Evolutionary conservation across 2,888 invertebrate genomes (phyloP).

Genomic region (Aphidius colemani): DNA sequence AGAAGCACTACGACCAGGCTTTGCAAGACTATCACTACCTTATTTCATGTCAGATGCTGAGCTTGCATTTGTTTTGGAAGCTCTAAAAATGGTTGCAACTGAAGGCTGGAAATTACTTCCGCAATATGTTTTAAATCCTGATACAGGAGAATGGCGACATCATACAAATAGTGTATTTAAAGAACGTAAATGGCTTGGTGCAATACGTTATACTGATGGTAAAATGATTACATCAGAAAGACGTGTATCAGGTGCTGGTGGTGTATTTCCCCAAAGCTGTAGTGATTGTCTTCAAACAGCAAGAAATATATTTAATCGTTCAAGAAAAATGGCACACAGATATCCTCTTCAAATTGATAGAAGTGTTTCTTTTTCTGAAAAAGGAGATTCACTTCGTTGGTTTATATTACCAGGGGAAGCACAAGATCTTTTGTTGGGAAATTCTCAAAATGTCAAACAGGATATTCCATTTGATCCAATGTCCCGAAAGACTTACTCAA

Average conservation of each 20-base stretch:
- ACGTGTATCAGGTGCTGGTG: conserved; percentile 73
- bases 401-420: conserved; percentile 90
- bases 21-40: conserved; percentile 82
- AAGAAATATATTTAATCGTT: conserved; percentile 75
- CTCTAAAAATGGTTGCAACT: conserved; percentile 83
- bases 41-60: conserved; percentile 83
- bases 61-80: conserved; percentile 80
- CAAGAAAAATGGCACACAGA: conserved; percentile 76
- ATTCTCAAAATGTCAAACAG: conserved; percentile 77
- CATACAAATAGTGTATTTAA: conserved; percentile 77
- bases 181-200: conserved; percentile 82
- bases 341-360: conserved; percentile 74
- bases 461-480: conserved; percentile 76
- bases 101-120: conserved; percentile 89
- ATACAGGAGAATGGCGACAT: conserved; percentile 90
- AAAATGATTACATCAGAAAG: conserved; percentile 76
- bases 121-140: conserved; percentile 83
- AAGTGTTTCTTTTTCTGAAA: conserved; percentile 69
- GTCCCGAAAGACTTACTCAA: conserved; percentile 56
- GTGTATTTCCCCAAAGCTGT: conserved; percentile 74
- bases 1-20: conserved; percentile 84
- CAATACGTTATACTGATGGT: conserved; percentile 76
- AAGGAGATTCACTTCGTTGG: conserved; percentile 78
- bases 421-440: conserved; percentile 73
- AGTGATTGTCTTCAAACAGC: conserved; percentile 81